These are phyloP conservation scores for Aphelinus certus DNA, from an alignment of 1,140 invertebrate genomes.

Conservation along the genomic window DNA sequence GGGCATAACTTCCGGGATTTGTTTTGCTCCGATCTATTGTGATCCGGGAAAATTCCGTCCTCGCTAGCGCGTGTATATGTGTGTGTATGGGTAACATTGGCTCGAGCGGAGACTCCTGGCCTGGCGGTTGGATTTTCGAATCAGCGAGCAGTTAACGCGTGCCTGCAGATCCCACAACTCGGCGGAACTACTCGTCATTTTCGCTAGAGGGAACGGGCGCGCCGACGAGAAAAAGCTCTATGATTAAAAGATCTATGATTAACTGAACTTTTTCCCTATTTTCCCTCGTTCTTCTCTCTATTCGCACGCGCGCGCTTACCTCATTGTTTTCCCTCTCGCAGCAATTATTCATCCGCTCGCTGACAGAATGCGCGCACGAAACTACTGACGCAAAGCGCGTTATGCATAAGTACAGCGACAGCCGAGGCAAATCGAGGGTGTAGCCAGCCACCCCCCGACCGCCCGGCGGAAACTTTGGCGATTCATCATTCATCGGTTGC, in stretches of 20 bases:
- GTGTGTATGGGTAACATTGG: too few relatives aligned
- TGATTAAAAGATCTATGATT: neutral
- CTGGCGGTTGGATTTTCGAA: too few relatives aligned
- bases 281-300: neutral
- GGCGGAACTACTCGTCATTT: too few relatives aligned
- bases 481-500: conserved; percentile 12
- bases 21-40: neutral
- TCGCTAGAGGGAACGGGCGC: too few relatives aligned
- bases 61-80: too few relatives aligned
- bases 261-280: neutral
- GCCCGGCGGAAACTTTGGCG: conserved; percentile 1
- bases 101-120: too few relatives aligned
- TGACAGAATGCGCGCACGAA: neutral
- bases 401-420: conserved; percentile 2
- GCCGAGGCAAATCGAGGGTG: neutral
- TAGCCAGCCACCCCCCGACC: too few relatives aligned
- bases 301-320: neutral
- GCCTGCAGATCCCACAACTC: too few relatives aligned
- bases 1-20: neutral
- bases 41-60: too few relatives aligned
- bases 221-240: neutral
- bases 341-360: neutral
- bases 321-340: neutral
- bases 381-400: neutral
- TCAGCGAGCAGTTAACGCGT: too few relatives aligned